Base-by-base conservation (phyloP, 2,797 vertebrate genomes). In the Allobates femoralis region DNA sequence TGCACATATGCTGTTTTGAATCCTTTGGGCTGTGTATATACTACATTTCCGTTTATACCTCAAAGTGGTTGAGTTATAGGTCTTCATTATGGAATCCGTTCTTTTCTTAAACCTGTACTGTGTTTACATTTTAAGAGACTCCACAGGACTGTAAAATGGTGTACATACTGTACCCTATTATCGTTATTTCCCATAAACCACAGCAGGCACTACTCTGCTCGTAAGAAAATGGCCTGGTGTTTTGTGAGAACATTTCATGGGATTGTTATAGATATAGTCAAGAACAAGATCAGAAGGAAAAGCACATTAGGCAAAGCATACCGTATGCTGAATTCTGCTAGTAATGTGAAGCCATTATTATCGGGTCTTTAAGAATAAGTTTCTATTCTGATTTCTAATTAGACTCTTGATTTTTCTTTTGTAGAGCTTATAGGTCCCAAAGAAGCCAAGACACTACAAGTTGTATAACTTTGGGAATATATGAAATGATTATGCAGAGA, bases 111-210 rank as follows among this genome's bases (percentile, higher is more conserved):
- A 79, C 60, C 66, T 86, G 84, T 77, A 73, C 64, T 73, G 53
- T 80, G 67, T 74, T 86, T 75, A 81, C 51, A 64, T 74, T 86
- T 86, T 80, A 86, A 86, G 78, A 74, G 77, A 58, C 84, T 67
- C 66, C 6, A 46, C 53, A 86, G 78, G 30, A 81, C 76, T 51
- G 50, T 86, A 80, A 86, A 74, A 4, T 60, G 34, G 55, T 80
- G 19, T n/a, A 64, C 77, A 74, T 73, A 80, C 78, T 80, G 66
- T 80, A 86, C 67, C 67, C 77, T 85, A 69, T 62, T 79, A 85
- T 71, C 71, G 46, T 71, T 79, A 14, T 79, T 79, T 79, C 79
- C 23, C 55, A 86, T 69, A 86, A 74, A 79, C 62, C 75, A 30
- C 10, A 79, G 28, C 83, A 78, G 83, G 62, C 74, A 78, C 51